A percentile compares a stretch with the other conserved stretches of the same genome.
Evolutionary conservation across 2,797 vertebrate genomes (phyloP).

Genomic region (Tapera naevia): DNA sequence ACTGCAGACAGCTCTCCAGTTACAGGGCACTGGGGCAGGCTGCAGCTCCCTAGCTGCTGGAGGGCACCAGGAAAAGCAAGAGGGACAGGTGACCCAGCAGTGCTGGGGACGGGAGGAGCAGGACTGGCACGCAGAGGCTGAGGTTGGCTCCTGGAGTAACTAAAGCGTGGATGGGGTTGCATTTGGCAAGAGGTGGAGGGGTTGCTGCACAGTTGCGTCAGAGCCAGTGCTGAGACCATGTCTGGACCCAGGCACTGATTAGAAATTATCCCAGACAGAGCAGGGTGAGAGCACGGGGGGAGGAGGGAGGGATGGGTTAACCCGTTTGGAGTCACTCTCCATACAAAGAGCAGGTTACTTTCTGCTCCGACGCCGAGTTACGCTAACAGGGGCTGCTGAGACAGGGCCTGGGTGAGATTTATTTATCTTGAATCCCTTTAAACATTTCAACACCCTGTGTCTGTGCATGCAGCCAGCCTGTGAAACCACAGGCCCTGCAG

Average conservation of each 20-base stretch:
- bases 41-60: neutral
- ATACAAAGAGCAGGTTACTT: neutral
- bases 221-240: neutral
- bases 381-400: constrained; percentile 7
- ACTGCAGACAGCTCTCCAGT: neutral
- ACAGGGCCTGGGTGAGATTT: constrained; percentile 24
- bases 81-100: neutral
- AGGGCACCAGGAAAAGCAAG: neutral
- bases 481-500: constrained; percentile 40
- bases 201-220: neutral
- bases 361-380: neutral
- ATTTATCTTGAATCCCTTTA: constrained; percentile 68
- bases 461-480: constrained; percentile 39
- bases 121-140: neutral
- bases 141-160: neutral
- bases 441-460: constrained; percentile 57
- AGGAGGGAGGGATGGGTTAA: constrained; percentile 46
- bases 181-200: neutral
- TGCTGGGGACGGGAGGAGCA: fast-evolving
- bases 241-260: constrained; percentile 49
- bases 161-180: neutral
- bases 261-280: constrained; percentile 14
- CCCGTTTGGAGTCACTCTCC: neutral
- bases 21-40: neutral
- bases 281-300: neutral